Evolutionary conservation across 2,113 vertebrate species (phyloP).

Genomic region (Tringa solitaria): DNA sequence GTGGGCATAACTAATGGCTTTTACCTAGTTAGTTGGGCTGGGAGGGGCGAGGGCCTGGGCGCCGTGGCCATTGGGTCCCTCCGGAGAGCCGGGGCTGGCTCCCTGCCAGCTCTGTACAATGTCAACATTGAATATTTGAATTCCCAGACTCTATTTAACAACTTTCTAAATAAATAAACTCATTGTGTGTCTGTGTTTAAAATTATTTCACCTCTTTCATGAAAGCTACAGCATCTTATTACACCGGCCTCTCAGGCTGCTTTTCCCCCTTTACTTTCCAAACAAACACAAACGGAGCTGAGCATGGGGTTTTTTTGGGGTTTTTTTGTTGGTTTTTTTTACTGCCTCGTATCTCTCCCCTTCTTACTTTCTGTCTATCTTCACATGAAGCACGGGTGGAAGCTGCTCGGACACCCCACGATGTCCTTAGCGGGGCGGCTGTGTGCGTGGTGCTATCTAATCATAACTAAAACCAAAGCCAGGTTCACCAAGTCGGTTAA

Average conservation of each 20-base stretch:
- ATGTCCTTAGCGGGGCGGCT: not conserved
- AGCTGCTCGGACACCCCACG: not conserved
- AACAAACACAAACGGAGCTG: slow-evolving; percentile 71
- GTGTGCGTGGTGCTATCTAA: slow-evolving; percentile 53
- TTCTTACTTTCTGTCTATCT: not conserved
- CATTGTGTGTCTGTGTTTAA: slow-evolving; percentile 90
- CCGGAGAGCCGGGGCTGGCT: slow-evolving; percentile 81
- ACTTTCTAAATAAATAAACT: slow-evolving; percentile 94
- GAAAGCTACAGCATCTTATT: slow-evolving; percentile 78
- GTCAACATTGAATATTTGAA: slow-evolving; percentile 99
- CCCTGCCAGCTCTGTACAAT: slow-evolving; percentile 89
- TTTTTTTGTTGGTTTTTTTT: not conserved
- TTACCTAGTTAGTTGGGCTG: slow-evolving; percentile 80
- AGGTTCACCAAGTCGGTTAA: slow-evolving; percentile 68
- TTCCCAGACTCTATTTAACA: slow-evolving; percentile 97
- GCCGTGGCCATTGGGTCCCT: slow-evolving; percentile 77
- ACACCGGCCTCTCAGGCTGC: slow-evolving; percentile 64
- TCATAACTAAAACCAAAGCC: slow-evolving; percentile 59
- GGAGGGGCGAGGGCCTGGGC: slow-evolving; percentile 79
- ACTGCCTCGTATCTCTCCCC: not conserved
- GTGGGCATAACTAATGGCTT: slow-evolving; percentile 82
- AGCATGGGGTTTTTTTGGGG: not conserved
- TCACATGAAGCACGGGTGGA: not conserved
- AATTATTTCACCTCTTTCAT: slow-evolving; percentile 85
- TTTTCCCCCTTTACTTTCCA: slow-evolving; percentile 59